Percentiles rank a stretch among this genome's conserved stretches.
These are phyloP conservation scores for Poecilobothrus nobilitatus DNA, from an alignment of 2,888 invertebrate species.

Conservation along the genomic window DNA sequence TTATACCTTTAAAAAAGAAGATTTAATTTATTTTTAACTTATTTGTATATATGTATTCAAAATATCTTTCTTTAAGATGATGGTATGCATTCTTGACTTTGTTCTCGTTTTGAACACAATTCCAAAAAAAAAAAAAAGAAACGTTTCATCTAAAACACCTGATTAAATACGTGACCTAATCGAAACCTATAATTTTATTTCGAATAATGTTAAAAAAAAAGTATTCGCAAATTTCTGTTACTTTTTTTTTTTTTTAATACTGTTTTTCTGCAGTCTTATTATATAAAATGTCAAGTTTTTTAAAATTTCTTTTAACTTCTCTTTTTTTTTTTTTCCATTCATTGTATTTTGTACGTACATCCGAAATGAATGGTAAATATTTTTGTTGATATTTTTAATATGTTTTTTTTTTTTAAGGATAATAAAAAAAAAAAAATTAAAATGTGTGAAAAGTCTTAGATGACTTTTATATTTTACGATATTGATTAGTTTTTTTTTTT, in stretches of 20 bases:
- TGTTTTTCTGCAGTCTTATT: background rate
- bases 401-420: too few species aligned
- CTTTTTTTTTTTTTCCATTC: background rate
- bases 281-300: background rate
- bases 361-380: background rate
- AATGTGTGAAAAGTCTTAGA: background rate
- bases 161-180: constrained; percentile 44
- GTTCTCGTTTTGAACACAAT: too few species aligned
- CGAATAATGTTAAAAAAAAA: background rate
- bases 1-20: too few species aligned
- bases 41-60: too few species aligned
- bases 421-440: too few species aligned
- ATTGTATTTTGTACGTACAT: background rate
- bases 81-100: too few species aligned
- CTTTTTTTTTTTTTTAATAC: background rate
- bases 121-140: too few species aligned
- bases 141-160: constrained; percentile 25
- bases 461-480: background rate
- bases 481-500: too few species aligned
- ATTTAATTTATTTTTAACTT: too few species aligned
- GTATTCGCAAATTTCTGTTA: background rate
- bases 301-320: background rate
- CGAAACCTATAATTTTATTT: constrained; percentile 18
- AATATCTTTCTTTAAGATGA: too few species aligned
- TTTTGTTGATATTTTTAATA: background rate